Evolutionary conservation across 2,113 vertebrate genomes (phyloP), one percentile per base, ranked within the genome.

Genomic region (Octodon degus): DNA sequence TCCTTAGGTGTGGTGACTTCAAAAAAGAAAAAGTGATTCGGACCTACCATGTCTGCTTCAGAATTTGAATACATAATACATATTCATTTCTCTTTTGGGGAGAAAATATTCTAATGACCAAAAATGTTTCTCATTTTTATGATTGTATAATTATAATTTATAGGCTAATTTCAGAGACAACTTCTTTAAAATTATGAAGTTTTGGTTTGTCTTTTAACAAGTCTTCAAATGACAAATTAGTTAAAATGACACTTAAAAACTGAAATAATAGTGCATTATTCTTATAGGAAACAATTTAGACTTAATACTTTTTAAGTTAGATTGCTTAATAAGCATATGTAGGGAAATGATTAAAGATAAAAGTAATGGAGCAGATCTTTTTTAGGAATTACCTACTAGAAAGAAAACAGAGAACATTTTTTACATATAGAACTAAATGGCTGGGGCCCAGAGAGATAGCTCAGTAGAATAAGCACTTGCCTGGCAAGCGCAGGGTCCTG

Each of bases 311-410:
- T 76, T 7, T 76, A 92, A 89, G 43, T 70, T 93, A 76, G 40
- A 91, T 93, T 93, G 77, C 76, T 55, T 96, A 91, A 76, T 94
- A 72, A 50, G 11, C 34, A 67, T n/a, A 63, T 93, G 12, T 96
- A 62, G 47, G 79, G 53, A 94, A 92, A 70, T 95, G 58, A 88
- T 90, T 90, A 89, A 86, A 97, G 55, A 76, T 85, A 74, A 92
- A 86, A 91, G 76, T 86, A 84, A 88, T 30, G 34, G 43, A 95
- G 50, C 27, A 93, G 50, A 79, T 6, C 16, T 60, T 89, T 88
- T 85, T 62, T n/a, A 93, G 65, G 34, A 89, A 89, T 80, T 65
- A 63, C 12, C 70, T 93, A 32, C 20, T 62, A 17, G 55, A 86
- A 27, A 91, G 67, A 95, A 87, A 67, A 27, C 58, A 80, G 55